These are phyloP conservation scores for Cynocephalus volans DNA, from an alignment of 2,113 vertebrate genomes.

Conservation along the genomic window DNA sequence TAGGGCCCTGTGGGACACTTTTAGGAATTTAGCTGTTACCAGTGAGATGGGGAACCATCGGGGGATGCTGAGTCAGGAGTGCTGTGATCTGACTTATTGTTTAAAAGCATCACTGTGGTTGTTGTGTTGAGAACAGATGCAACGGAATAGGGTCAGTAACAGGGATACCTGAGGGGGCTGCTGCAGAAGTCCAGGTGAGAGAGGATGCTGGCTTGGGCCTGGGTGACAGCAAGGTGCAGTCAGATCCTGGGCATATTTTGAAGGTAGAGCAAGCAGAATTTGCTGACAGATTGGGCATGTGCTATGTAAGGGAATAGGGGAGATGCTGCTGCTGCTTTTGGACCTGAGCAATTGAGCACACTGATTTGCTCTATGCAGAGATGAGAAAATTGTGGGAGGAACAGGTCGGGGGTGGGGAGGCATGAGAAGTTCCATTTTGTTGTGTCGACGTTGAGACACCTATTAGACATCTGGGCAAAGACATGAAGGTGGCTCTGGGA, in stretches of 20 bases:
- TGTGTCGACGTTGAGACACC: not conserved
- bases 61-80: not conserved
- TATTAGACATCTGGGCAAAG: not conserved
- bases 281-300: not conserved
- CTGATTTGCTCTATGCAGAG: not conserved
- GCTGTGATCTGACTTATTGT: not conserved
- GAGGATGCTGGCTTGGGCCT: accelerated
- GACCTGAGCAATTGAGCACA: not conserved
- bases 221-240: not conserved
- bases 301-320: not conserved
- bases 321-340: not conserved
- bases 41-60: not conserved
- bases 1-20: not conserved
- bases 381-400: too few species aligned
- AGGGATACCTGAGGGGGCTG: not conserved
- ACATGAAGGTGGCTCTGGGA: too few species aligned
- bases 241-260: too few species aligned
- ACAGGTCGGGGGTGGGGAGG: accelerated
- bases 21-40: not conserved
- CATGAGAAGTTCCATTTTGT: not conserved
- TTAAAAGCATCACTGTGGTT: not conserved
- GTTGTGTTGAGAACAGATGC: not conserved
- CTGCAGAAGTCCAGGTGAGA: not conserved
- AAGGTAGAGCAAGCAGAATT: not conserved
- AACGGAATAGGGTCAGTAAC: not conserved